A percentile compares a stretch with the other conserved stretches of the same genome.
phyloP scores from a whole-genome alignment of 53 echinoderm and acorn worm species.

The Antedon mediterranea region DNA sequence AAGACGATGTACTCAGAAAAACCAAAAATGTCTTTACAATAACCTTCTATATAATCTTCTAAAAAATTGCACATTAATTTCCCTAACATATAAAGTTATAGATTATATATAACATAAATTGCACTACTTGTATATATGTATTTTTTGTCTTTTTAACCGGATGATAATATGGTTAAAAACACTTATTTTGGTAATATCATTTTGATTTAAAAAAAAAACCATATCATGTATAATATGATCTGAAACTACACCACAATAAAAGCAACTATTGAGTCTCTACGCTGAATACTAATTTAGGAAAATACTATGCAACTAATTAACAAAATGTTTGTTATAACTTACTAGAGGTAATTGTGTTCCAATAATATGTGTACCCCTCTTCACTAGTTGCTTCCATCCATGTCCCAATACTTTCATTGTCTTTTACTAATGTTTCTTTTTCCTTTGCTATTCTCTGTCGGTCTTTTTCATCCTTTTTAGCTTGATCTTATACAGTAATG shows the following conservation, averaged over 20 bases:
- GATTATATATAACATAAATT: too few relatives aligned
- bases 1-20: not conserved
- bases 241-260: too few relatives aligned
- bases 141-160: too few relatives aligned
- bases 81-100: too few relatives aligned
- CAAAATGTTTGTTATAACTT: not conserved
- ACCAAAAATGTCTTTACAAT: too few relatives aligned
- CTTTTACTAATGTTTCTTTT: not conserved
- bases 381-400: conserved; percentile 64
- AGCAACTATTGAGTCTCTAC: too few relatives aligned
- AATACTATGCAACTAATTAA: not conserved
- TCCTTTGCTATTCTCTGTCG: not conserved
- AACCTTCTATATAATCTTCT: not conserved
- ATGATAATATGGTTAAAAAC: too few relatives aligned
- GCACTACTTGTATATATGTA: too few relatives aligned
- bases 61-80: not conserved
- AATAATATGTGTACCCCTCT: conserved; percentile 82
- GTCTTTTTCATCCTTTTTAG: not conserved
- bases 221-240: too few relatives aligned
- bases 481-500: not conserved
- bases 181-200: too few relatives aligned
- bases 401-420: conserved; percentile 4
- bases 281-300: too few relatives aligned
- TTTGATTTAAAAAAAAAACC: too few relatives aligned
- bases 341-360: conserved; percentile 80